Percentiles rank a stretch among this genome's conserved stretches.
Evolutionary conservation across 2,888 invertebrate genomes (phyloP).

Genomic region (Koerneria pararmatus): DNA sequence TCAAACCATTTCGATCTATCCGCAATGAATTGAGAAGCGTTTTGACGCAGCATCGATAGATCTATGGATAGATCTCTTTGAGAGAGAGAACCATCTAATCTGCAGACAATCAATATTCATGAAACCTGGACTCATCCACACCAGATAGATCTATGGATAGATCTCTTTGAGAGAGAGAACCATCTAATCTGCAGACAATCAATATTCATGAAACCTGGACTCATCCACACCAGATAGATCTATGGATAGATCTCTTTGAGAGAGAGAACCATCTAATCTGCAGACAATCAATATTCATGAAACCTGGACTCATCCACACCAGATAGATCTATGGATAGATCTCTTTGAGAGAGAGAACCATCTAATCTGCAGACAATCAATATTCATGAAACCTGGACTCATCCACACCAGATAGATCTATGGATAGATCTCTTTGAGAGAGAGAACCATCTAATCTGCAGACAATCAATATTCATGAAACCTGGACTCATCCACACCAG

Average conservation of each 20-base stretch:
- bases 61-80: constrained; percentile 88
- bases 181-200: constrained; percentile 62
- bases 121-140: constrained; percentile 14
- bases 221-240: constrained; percentile 73
- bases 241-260: constrained; percentile 83
- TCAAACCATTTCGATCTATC: constrained; percentile 73
- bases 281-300: constrained; percentile 21
- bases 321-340: constrained; percentile 87
- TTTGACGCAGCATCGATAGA: constrained; percentile 79
- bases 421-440: constrained; percentile 81
- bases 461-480: too few species aligned
- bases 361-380: constrained; percentile 62
- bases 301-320: constrained; percentile 12
- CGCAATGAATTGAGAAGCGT: constrained; percentile 34
- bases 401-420: constrained; percentile 75
- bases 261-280: constrained; percentile 66
- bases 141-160: constrained; percentile 83
- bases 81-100: constrained; percentile 68
- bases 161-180: constrained; percentile 76
- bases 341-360: constrained; percentile 73
- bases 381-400: neutral
- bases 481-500: too few species aligned
- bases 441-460: constrained; percentile 65
- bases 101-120: constrained; percentile 24
- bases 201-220: neutral